Percentiles rank a stretch among this genome's conserved stretches.
These are phyloP conservation scores for Leptosomus discolor DNA, from an alignment of 2,113 vertebrate species.

Conservation along the genomic window DNA sequence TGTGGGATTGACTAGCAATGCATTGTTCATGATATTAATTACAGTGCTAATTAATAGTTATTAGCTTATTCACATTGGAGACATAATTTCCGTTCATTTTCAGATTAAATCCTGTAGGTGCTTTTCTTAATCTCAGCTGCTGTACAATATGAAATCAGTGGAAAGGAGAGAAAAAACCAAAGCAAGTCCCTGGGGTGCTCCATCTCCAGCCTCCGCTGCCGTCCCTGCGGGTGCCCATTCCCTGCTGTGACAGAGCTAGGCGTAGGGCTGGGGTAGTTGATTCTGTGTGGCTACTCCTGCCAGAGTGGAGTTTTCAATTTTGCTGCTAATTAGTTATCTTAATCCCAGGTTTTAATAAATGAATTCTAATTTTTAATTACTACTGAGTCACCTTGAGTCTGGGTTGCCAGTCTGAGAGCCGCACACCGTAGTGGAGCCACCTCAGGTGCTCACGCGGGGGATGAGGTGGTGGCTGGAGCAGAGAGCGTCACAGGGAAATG, in stretches of 20 bases:
- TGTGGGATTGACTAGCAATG: neutral
- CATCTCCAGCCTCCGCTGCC: neutral
- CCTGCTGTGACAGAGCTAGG: neutral
- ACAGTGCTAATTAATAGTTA: neutral
- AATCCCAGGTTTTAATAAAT: neutral
- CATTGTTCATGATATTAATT: neutral
- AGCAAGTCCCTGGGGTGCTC: neutral
- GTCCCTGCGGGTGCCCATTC: neutral
- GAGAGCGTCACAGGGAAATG: fast-evolving
- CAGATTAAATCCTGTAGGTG: neutral
- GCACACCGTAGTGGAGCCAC: fast-evolving
- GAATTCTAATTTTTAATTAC: neutral
- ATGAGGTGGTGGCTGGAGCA: neutral
- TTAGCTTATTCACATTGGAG: neutral
- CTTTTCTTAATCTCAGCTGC: neutral
- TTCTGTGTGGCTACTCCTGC: neutral
- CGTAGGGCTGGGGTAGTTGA: fast-evolving
- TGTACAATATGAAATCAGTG: neutral
- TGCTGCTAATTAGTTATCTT: slow-evolving; percentile 1
- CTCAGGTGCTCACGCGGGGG: neutral
- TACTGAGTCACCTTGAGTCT: fast-evolving
- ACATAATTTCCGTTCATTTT: neutral
- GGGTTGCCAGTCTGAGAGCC: neutral
- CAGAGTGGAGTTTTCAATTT: neutral
- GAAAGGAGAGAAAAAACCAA: neutral